phyloP scores from a whole-genome alignment of 1,140 invertebrate genomes.

The Drosophila chauvacae region DNA sequence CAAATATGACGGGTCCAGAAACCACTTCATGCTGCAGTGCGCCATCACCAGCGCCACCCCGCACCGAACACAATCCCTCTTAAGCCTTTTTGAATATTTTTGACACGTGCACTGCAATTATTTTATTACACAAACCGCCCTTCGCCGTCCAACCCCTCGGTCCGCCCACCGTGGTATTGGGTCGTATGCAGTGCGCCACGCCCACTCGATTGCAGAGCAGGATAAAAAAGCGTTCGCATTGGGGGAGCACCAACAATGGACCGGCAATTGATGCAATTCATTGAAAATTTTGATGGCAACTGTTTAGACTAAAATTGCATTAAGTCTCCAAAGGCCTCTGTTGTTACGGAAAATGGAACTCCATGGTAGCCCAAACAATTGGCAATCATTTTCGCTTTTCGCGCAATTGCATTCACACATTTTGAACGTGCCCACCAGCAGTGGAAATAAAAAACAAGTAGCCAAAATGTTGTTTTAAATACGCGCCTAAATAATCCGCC shows the following conservation, averaged over 20 bases:
- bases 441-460: constrained; percentile 2
- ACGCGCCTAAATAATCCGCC: constrained; percentile 42
- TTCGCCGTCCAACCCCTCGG: constrained; percentile 3
- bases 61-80: constrained; percentile 35
- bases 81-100: constrained; percentile 84
- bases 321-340: constrained; percentile 66
- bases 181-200: constrained; percentile 62
- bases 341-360: constrained; percentile 24
- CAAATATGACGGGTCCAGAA: constrained; percentile 38
- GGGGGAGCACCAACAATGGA: constrained; percentile 59
- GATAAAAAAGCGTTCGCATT: constrained; percentile 16
- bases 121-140: constrained; percentile 75
- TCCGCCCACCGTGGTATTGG: constrained; percentile 10
- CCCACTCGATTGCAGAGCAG: constrained; percentile 60
- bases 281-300: constrained; percentile 78
- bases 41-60: too few relatives aligned
- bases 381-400: constrained; percentile 76
- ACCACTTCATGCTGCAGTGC: constrained; percentile 44
- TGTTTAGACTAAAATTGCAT: constrained; percentile 83
- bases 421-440: constrained; percentile 51
- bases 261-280: constrained; percentile 83
- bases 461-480: constrained; percentile 66
- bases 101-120: constrained; percentile 83
- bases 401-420: constrained; percentile 76
- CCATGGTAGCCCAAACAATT: constrained; percentile 67